These are phyloP conservation scores for Spea hammondii DNA, from an alignment of 2,797 vertebrate species.

Conservation along the genomic window DNA sequence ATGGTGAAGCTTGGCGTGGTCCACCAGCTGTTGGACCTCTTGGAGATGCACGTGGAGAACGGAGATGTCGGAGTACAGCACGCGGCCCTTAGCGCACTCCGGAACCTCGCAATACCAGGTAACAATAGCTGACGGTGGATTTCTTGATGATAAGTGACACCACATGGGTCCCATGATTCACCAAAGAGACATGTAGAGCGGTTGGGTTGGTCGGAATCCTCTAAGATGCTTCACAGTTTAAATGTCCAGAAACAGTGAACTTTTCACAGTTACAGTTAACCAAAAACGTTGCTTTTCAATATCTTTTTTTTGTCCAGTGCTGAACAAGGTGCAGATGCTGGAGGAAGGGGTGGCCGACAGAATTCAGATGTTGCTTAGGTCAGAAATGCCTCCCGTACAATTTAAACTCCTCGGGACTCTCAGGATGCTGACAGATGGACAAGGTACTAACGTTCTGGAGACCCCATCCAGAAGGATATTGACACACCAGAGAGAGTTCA, in stretches of 20 bases:
- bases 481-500: neutral
- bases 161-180: no score
- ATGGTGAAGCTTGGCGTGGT: slow-evolving; percentile 85
- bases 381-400: slow-evolving; percentile 83
- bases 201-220: no score
- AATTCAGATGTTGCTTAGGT: slow-evolving; percentile 77
- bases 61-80: slow-evolving; percentile 83
- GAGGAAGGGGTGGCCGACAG: slow-evolving; percentile 75
- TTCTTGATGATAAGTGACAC: no score
- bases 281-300: no score
- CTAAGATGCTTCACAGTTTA: no score
- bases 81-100: slow-evolving; percentile 82
- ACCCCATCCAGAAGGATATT: no score
- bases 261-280: no score
- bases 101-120: slow-evolving; percentile 87
- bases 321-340: slow-evolving; percentile 82
- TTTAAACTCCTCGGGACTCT: slow-evolving; percentile 83
- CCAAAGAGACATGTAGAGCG: no score
- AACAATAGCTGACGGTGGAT: slow-evolving; percentile 10
- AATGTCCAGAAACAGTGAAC: no score
- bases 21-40: slow-evolving; percentile 79
- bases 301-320: slow-evolving; percentile 59
- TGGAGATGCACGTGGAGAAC: slow-evolving; percentile 79
- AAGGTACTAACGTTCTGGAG: slow-evolving; percentile 62
- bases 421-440: slow-evolving; percentile 85